Conservation (phyloP, 2,888 invertebrate species). For the Synanthedon andrenaeformis region DNA sequence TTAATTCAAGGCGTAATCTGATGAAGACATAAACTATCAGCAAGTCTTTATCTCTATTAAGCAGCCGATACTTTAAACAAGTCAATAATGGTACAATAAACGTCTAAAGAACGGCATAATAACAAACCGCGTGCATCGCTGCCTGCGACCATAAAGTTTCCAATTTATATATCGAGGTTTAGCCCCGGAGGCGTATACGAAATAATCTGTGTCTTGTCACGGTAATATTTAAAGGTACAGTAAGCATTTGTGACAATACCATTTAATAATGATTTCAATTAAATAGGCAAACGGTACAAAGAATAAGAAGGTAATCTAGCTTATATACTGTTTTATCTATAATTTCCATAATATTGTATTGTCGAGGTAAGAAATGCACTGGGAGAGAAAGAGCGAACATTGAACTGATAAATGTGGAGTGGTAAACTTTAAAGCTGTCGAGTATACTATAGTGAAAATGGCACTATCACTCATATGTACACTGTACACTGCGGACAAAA, state of each 20-base stretch:
- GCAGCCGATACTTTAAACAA: constrained; percentile 66
- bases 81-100: constrained; percentile 69
- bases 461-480: no score
- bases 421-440: no score
- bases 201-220: constrained; percentile 58
- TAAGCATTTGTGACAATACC: neutral
- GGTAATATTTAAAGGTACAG: neutral
- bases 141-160: constrained; percentile 58
- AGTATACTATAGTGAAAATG: no score
- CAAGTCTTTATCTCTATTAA: constrained; percentile 66
- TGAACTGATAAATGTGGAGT: no score
- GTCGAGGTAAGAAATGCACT: no score
- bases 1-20: constrained; percentile 9
- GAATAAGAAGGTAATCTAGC: no score
- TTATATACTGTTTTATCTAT: no score
- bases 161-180: constrained; percentile 63
- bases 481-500: no score
- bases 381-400: no score
- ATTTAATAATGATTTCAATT: no score
- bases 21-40: constrained; percentile 61
- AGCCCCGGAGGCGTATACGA: constrained; percentile 66
- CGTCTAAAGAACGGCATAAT: constrained; percentile 65
- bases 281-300: no score
- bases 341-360: no score
- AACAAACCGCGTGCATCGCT: constrained; percentile 61